phyloP scores from a whole-genome alignment of 1,140 invertebrate species.

The Drosophila murphyi region DNA sequence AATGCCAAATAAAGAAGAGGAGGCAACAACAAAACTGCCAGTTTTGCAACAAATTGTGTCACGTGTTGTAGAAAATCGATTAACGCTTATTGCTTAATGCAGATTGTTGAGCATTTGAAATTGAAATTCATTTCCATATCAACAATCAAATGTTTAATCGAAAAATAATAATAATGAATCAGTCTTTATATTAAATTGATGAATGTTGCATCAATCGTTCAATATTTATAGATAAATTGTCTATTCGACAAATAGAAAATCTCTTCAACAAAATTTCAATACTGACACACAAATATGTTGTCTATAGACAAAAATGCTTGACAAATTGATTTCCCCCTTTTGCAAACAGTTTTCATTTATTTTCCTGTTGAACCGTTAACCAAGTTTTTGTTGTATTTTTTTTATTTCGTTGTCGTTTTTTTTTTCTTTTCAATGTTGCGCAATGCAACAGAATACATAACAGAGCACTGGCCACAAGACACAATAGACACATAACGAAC shows the following conservation, averaged over 20 bases:
- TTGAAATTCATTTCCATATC: too few species aligned
- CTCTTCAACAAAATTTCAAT: background rate
- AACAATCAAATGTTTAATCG: conserved; percentile 29
- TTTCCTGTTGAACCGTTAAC: conserved; percentile 35
- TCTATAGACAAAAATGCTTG: conserved; percentile 4
- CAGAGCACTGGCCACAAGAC: conserved; percentile 53
- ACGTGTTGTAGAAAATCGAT: conserved; percentile 52
- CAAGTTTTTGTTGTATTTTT: conserved; percentile 45
- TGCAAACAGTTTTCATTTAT: conserved; percentile 7
- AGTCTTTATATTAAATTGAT: conserved; percentile 9
- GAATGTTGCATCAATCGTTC: conserved; percentile 26
- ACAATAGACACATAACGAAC: conserved; percentile 73
- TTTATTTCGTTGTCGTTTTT: conserved; percentile 39
- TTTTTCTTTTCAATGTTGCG: conserved; percentile 48
- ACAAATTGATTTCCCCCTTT: conserved; percentile 37
- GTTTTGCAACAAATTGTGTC: conserved; percentile 41
- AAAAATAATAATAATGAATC: background rate
- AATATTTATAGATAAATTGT: conserved; percentile 21
- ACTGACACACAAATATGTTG: conserved; percentile 8
- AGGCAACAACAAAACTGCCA: background rate
- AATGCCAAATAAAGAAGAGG: background rate
- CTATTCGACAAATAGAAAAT: conserved; percentile 5
- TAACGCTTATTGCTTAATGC: conserved; percentile 10
- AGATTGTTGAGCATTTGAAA: background rate
- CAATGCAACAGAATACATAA: conserved; percentile 80